Evolutionary conservation across 37 sponge, comb jelly and placozoan species (phyloP).

Genomic region (Hexactinellida sp.): DNA sequence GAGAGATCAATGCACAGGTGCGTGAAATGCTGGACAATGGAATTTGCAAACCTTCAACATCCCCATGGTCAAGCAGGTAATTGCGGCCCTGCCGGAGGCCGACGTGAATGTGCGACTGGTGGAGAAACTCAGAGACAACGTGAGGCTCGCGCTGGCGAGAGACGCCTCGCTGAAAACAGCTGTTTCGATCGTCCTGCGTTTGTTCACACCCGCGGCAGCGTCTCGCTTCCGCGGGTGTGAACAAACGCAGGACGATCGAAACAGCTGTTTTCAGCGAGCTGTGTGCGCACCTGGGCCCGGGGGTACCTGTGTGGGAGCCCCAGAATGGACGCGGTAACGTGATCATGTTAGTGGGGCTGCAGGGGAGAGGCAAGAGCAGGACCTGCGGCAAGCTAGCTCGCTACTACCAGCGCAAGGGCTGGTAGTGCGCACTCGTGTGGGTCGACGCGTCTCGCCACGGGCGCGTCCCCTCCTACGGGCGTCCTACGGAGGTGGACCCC

Average conservation of each 20-base stretch:
- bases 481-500: conserved; percentile 78
- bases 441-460: conserved; percentile 96
- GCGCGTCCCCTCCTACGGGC: conserved; percentile 81
- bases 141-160: conserved; percentile 32
- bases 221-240: conserved; percentile 79
- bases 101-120: conserved; percentile 95
- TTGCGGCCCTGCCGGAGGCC: conserved; percentile 80
- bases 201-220: no score
- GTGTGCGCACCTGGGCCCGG: conserved; percentile 68
- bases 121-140: conserved; percentile 62
- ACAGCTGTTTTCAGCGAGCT: conserved; percentile 90
- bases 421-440: conserved; percentile 90
- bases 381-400: conserved; percentile 92
- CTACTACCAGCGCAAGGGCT: conserved; percentile 80
- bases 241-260: conserved; percentile 84
- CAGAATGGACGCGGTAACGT: conserved; percentile 70
- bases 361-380: conserved; percentile 95
- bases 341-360: conserved; percentile 96
- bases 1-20: no score
- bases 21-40: no score
- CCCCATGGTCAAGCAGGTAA: conserved; percentile 96
- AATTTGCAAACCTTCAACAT: no score
- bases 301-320: conserved; percentile 82
- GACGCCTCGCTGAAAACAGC: no score
- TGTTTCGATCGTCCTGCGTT: no score